These are phyloP conservation scores for Apodemia hepburni DNA, from an alignment of 2,888 invertebrate species.

Conservation along the genomic window DNA sequence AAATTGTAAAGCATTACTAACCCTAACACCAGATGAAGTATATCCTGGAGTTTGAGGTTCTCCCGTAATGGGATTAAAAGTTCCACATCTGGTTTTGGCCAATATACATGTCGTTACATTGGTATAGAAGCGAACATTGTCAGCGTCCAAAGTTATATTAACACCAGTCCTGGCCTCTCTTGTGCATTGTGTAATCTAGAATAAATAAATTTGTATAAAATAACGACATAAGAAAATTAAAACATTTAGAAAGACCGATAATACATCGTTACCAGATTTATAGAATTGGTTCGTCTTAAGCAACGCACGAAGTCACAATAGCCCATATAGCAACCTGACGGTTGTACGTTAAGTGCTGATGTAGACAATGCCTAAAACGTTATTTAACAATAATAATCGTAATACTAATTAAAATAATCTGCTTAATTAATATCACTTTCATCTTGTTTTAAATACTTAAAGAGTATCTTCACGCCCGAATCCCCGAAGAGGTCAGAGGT, in stretches of 20 bases:
- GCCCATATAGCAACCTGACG: constrained; percentile 77
- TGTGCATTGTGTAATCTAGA: constrained; percentile 75
- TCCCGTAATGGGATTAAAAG: constrained; percentile 83
- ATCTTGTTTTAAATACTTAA: too few relatives aligned
- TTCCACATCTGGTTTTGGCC: constrained; percentile 81
- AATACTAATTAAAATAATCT: too few relatives aligned
- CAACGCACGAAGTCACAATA: constrained; percentile 82
- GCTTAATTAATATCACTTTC: too few relatives aligned
- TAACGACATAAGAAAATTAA: background rate
- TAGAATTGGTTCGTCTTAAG: constrained; percentile 76
- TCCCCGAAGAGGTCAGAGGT: too few relatives aligned
- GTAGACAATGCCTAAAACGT: constrained; percentile 54
- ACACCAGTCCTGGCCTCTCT: constrained; percentile 73
- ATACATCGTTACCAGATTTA: constrained; percentile 70
- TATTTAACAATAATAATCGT: background rate
- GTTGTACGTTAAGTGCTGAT: constrained; percentile 67
- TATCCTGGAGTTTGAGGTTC: constrained; percentile 77
- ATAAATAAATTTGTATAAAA: background rate
- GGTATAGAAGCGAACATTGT: constrained; percentile 77
- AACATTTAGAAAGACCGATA: background rate
- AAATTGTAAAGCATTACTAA: constrained; percentile 80
- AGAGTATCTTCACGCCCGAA: too few relatives aligned
- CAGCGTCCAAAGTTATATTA: constrained; percentile 65
- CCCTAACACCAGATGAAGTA: constrained; percentile 50
- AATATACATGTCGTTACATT: constrained; percentile 84